Percentiles rank a stretch among this genome's conserved stretches.
Conservation (phyloP, 2,888 invertebrate species). For the Ptychoptera albimana region DNA sequence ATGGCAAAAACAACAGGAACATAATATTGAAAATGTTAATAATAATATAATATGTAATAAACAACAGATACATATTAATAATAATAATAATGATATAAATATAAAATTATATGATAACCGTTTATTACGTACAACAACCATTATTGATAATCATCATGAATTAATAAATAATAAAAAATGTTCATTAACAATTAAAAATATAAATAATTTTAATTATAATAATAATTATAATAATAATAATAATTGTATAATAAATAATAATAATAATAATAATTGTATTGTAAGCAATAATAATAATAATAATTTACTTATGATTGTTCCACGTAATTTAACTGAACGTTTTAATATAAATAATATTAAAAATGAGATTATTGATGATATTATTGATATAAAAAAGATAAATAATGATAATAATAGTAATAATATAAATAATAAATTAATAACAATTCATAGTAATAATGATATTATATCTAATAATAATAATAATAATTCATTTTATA, state of each 20-base stretch:
- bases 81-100: not conserved
- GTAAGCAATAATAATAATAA: not conserved
- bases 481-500: too few relatives aligned
- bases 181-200: too few relatives aligned
- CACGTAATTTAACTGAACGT: constrained; percentile 1
- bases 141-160: too few relatives aligned
- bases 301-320: constrained; percentile 4
- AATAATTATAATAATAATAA: not conserved
- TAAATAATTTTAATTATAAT: not conserved
- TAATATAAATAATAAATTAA: not conserved
- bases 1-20: constrained; percentile 63
- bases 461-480: too few relatives aligned
- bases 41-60: too few relatives aligned
- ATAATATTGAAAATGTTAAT: constrained; percentile 27
- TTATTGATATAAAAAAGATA: constrained; percentile 3
- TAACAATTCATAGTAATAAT: too few relatives aligned
- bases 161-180: too few relatives aligned
- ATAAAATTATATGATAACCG: not conserved
- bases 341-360: not conserved
- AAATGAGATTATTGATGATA: not conserved
- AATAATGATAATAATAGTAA: not conserved
- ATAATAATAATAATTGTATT: not conserved
- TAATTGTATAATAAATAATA: not conserved
- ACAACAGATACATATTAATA: not conserved
- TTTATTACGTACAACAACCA: too few relatives aligned